A percentile compares a stretch with the other conserved stretches of the same genome.
phyloP scores from a whole-genome alignment of 2,797 vertebrate species.

The Sebastes baramenuke region DNA sequence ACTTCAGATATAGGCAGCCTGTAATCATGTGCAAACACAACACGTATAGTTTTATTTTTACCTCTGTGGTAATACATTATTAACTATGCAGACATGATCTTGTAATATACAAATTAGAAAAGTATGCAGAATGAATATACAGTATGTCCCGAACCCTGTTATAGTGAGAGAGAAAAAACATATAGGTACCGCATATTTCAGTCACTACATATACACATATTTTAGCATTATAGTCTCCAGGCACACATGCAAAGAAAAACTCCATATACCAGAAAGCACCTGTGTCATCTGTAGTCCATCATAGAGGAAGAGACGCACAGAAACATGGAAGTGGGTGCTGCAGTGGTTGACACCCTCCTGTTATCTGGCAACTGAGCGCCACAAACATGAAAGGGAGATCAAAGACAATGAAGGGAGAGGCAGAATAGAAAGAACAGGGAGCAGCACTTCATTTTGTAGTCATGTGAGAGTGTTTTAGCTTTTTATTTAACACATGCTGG shows the following conservation, averaged over 20 bases:
- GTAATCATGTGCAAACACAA: not conserved
- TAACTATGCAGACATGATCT: not conserved
- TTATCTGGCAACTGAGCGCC: not conserved
- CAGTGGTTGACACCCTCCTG: constrained; percentile 8
- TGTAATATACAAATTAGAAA: not conserved
- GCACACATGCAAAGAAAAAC: constrained; percentile 13
- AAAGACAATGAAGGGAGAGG: not conserved
- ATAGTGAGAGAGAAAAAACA: not conserved
- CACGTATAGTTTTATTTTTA: constrained; percentile 1
- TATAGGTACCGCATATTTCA: not conserved
- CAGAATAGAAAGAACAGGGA: not conserved
- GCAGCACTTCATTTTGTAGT: not conserved
- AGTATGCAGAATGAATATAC: not conserved
- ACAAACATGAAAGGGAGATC: not conserved
- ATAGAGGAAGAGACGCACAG: not conserved
- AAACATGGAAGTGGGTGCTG: constrained; percentile 7
- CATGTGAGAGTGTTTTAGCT: not conserved
- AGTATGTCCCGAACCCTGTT: not conserved
- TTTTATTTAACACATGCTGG: not conserved
- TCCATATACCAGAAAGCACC: constrained; percentile 21
- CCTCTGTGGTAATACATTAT: not conserved
- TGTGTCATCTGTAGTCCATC: not conserved
- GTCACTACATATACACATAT: not conserved
- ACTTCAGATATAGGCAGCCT: not conserved
- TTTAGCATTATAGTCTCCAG: not conserved